Evolutionary conservation across 2,113 vertebrate genomes (phyloP).

Genomic region (Haemorhous mexicanus): DNA sequence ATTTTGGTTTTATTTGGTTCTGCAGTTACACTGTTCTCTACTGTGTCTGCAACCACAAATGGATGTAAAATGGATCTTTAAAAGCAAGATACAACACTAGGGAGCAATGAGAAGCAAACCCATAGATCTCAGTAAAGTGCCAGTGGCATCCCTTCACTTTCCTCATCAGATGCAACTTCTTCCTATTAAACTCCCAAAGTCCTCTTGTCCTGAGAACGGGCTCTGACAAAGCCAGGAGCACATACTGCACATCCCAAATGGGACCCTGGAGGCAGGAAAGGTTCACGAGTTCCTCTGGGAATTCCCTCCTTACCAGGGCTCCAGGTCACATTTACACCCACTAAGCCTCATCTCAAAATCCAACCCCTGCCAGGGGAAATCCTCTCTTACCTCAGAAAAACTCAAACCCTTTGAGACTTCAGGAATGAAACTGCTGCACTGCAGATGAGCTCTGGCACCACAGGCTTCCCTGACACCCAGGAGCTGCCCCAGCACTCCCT

Average conservation of each 20-base stretch:
- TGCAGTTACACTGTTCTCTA: background rate
- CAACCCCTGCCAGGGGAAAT: fast-evolving
- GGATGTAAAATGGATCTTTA: background rate
- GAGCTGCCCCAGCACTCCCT: background rate
- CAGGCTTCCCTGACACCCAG: fast-evolving
- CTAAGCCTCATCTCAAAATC: background rate
- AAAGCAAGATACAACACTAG: background rate
- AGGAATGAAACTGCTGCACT: background rate
- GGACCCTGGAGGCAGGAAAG: background rate
- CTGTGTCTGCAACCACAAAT: background rate
- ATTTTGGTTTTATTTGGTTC: background rate
- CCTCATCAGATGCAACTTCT: background rate
- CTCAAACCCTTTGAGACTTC: background rate
- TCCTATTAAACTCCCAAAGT: background rate
- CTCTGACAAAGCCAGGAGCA: background rate
- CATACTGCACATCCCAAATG: background rate
- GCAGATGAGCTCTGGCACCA: background rate
- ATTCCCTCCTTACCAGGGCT: background rate
- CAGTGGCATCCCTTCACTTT: background rate
- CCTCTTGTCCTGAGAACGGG: background rate
- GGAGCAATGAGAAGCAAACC: background rate
- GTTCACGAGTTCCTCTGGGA: background rate
- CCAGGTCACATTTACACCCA: background rate
- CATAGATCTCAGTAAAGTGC: background rate
- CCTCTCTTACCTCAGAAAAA: background rate